Evolutionary conservation across 1,140 invertebrate species (phyloP).

Genomic region (Eriocheir sinensis): DNA sequence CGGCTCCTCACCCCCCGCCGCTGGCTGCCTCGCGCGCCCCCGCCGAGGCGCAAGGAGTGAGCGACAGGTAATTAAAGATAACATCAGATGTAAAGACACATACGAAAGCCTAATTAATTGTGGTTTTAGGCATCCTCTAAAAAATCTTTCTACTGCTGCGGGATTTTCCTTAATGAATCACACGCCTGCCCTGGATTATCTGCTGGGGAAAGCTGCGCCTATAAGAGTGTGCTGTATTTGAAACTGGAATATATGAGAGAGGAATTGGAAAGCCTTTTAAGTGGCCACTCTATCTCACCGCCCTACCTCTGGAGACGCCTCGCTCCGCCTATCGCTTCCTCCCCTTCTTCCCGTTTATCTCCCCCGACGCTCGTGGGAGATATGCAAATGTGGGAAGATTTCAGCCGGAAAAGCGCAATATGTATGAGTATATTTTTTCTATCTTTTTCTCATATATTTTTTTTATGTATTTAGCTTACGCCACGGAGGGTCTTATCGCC

Average conservation of each 20-base stretch:
- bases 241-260: not conserved
- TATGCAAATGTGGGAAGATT: not conserved
- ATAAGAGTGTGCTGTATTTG: not conserved
- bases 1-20: not conserved
- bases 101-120: slow-evolving; percentile 39
- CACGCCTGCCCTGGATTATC: not conserved
- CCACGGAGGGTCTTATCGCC: too few relatives aligned
- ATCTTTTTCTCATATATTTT: not conserved
- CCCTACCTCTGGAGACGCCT: not conserved
- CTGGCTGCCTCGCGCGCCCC: not conserved
- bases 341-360: not conserved
- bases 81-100: not conserved
- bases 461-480: too few relatives aligned
- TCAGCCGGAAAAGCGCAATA: not conserved
- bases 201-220: not conserved
- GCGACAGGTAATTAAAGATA: slow-evolving; percentile 54
- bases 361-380: not conserved
- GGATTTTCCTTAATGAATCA: not conserved
- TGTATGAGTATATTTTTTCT: not conserved
- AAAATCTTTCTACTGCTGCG: not conserved
- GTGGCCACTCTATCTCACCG: too few relatives aligned
- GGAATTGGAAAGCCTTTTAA: not conserved
- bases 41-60: not conserved
- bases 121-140: not conserved
- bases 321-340: slow-evolving; percentile 1